These are phyloP conservation scores for Stichopus horrens DNA, from an alignment of 53 echinoderm and acorn worm species.

Conservation along the genomic window DNA sequence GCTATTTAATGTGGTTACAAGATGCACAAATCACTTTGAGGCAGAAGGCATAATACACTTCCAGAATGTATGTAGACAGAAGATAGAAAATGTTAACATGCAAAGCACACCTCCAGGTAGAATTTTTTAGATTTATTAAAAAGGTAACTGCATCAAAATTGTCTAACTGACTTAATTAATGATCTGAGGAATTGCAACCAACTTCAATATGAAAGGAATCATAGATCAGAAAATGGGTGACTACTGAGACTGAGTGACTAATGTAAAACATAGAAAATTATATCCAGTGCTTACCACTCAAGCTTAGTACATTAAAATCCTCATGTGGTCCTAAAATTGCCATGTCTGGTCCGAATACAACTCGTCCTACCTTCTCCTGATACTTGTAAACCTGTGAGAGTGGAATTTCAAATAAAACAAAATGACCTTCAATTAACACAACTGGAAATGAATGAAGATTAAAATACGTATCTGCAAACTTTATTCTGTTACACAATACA, in stretches of 20 bases:
- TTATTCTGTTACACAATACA: no score
- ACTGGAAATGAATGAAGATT: background rate
- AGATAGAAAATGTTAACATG: no score
- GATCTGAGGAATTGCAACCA: no score
- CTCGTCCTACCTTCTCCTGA: conserved; percentile 81
- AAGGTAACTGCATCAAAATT: no score
- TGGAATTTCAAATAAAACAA: background rate
- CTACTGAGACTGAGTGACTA: background rate
- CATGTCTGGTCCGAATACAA: conserved; percentile 98
- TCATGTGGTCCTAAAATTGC: conserved; percentile 91
- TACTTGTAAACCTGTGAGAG: conserved; percentile 85
- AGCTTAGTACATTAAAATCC: conserved; percentile 93
- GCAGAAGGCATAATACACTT: no score
- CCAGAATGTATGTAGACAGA: no score
- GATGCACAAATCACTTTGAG: no score
- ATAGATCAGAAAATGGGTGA: no score
- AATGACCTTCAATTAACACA: background rate
- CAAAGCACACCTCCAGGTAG: no score
- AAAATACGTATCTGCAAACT: background rate
- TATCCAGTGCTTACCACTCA: conserved; percentile 71
- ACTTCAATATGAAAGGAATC: no score
- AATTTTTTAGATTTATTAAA: no score
- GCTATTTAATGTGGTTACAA: background rate
- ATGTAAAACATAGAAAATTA: background rate
- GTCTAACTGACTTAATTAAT: no score